Percentiles rank a stretch among this genome's conserved stretches.
Evolutionary conservation across 2,113 vertebrate species (phyloP).

Genomic region (Astatoreochromis straeleni): DNA sequence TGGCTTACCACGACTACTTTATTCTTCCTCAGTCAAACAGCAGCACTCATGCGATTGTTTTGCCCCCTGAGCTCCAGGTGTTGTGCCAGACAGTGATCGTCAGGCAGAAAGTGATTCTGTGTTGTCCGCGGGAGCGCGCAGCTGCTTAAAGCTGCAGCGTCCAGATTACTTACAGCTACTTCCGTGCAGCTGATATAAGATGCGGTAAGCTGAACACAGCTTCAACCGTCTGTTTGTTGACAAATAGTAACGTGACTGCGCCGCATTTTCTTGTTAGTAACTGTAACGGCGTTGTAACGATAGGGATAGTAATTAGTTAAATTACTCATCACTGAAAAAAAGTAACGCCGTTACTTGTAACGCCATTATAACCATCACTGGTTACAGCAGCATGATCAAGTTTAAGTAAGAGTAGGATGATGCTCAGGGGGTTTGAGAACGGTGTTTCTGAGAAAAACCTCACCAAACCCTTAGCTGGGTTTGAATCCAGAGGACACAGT

Average conservation of each 20-base stretch:
- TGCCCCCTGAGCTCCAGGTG: neutral
- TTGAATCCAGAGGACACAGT: neutral
- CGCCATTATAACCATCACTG: neutral
- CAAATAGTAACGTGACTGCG: neutral
- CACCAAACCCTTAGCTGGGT: neutral
- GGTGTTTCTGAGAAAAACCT: neutral
- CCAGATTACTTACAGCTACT: neutral
- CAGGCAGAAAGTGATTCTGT: neutral
- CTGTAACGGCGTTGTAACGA: neutral
- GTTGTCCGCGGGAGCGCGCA: rapidly evolving
- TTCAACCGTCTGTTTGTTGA: neutral
- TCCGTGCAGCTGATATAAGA: neutral
- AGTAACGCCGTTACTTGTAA: neutral
- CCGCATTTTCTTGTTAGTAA: neutral
- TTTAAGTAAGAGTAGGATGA: neutral
- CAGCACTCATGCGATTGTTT: neutral
- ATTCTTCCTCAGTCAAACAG: neutral
- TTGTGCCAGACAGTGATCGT: neutral
- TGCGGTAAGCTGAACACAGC: neutral
- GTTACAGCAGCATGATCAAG: neutral
- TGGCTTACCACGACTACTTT: neutral
- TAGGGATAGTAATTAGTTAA: neutral
- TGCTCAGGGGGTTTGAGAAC: neutral
- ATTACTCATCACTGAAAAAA: neutral
- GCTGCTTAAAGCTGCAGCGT: rapidly evolving